A percentile compares a stretch with the other conserved stretches of the same genome.
Evolutionary conservation across 64 coral and sea anemone species (phyloP).

Genomic region (Montipora foliosa): DNA sequence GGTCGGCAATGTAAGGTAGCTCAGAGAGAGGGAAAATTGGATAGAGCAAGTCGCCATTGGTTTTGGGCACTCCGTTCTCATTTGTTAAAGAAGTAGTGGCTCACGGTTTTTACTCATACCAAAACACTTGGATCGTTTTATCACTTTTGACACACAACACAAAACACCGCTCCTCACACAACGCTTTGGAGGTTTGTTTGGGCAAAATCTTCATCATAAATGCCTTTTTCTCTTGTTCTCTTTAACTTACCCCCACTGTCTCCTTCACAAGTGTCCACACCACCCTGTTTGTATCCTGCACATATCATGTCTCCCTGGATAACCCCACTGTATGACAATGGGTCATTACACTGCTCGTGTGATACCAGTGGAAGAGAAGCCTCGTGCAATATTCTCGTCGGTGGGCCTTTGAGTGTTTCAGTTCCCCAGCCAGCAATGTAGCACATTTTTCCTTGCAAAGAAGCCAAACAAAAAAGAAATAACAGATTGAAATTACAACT

Average conservation of each 20-base stretch:
- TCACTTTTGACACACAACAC: no score
- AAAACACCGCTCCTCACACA: no score
- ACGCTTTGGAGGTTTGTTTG: no score
- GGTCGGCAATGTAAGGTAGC: no score
- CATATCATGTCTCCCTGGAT: constrained; percentile 87
- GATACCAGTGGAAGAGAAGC: constrained; percentile 83
- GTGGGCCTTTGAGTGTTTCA: constrained; percentile 71
- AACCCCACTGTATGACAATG: constrained; percentile 84
- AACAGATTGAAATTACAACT: not conserved
- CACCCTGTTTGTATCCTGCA: constrained; percentile 89
- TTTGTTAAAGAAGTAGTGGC: no score
- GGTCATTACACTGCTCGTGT: constrained; percentile 77
- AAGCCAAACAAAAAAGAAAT: not conserved
- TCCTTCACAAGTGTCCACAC: constrained; percentile 94
- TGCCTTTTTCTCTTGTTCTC: not conserved
- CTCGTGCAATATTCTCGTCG: constrained; percentile 64
- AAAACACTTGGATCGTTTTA: no score
- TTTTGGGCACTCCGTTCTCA: no score
- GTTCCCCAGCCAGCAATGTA: constrained; percentile 97
- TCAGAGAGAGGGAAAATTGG: no score
- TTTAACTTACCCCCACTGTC: constrained; percentile 88
- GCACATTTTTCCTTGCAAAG: constrained; percentile 83
- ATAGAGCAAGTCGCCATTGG: no score
- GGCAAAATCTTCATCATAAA: no score
- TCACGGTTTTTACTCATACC: no score